These are phyloP conservation scores for Thera obeliscata DNA, from an alignment of 2,888 invertebrate species.

Conservation along the genomic window DNA sequence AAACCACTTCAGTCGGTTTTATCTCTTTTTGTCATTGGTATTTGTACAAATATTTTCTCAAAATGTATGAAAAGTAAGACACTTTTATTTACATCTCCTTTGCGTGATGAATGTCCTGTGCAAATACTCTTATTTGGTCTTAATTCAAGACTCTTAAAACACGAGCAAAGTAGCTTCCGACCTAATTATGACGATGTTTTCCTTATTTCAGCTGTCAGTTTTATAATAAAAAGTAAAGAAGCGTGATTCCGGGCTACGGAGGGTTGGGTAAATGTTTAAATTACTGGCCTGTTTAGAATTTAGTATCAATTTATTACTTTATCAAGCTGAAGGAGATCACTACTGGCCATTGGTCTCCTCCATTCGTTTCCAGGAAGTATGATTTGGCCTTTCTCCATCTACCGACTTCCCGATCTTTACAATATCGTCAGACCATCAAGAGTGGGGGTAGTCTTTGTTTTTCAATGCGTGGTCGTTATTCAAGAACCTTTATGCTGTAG, in stretches of 20 bases:
- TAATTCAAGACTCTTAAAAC: conserved; percentile 20
- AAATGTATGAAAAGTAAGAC: neutral
- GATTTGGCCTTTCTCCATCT: too few species aligned
- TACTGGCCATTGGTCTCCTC: too few species aligned
- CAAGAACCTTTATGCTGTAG: too few species aligned
- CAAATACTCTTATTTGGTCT: conserved; percentile 2
- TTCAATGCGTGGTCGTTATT: too few species aligned
- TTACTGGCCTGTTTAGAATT: neutral
- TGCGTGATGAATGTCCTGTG: neutral
- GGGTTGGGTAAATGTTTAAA: neutral
- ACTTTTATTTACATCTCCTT: neutral
- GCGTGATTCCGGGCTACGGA: neutral
- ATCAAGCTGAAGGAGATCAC: too few species aligned
- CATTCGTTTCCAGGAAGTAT: too few species aligned
- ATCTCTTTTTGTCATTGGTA: too few species aligned
- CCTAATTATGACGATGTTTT: conserved; percentile 20
- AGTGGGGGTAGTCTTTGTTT: too few species aligned
- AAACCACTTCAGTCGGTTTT: too few species aligned
- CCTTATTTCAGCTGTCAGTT: conserved; percentile 17
- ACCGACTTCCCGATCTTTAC: too few species aligned
- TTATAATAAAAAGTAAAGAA: conserved; percentile 10
- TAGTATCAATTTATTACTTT: too few species aligned
- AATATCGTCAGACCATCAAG: too few species aligned
- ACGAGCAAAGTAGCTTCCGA: conserved; percentile 8
- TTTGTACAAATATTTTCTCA: neutral